Evolutionary conservation across 1,140 invertebrate genomes (phyloP).

Genomic region (Trachymyrmex septentrionalis): DNA sequence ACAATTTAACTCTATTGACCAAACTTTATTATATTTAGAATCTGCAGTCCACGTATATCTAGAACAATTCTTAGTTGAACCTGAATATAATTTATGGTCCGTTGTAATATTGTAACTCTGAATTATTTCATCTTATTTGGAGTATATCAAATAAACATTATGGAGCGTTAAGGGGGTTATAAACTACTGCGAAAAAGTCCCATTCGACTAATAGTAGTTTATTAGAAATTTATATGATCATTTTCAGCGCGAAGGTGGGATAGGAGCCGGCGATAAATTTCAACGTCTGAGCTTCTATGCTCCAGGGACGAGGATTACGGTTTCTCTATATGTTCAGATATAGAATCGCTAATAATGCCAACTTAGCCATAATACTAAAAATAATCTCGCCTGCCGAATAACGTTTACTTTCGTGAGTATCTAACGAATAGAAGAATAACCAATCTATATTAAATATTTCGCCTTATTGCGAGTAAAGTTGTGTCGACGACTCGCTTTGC

Average conservation of each 20-base stretch:
- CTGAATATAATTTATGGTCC: not conserved
- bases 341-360: constrained; percentile 61
- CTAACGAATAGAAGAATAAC: not conserved
- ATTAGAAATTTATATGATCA: constrained; percentile 42
- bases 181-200: not conserved
- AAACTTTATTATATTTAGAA: constrained; percentile 15
- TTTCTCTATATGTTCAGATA: constrained; percentile 20
- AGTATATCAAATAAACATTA: not conserved
- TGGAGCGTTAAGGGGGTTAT: not conserved
- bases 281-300: not conserved
- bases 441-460: not conserved
- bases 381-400: constrained; percentile 49
- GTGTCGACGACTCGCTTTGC: not conserved
- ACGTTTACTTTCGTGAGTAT: not conserved
- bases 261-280: constrained; percentile 45
- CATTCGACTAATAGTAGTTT: constrained; percentile 41
- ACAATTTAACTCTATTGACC: constrained; percentile 21
- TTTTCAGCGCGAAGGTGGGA: constrained; percentile 17
- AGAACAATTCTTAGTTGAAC: not conserved
- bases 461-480: not conserved
- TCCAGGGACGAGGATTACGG: constrained; percentile 52
- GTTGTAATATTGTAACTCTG: too few relatives aligned
- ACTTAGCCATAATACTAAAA: constrained; percentile 48
- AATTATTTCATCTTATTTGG: not conserved
- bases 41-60: not conserved